phyloP scores from a whole-genome alignment of 2,888 invertebrate species.

The Imbricaverruca yamaguchii region DNA sequence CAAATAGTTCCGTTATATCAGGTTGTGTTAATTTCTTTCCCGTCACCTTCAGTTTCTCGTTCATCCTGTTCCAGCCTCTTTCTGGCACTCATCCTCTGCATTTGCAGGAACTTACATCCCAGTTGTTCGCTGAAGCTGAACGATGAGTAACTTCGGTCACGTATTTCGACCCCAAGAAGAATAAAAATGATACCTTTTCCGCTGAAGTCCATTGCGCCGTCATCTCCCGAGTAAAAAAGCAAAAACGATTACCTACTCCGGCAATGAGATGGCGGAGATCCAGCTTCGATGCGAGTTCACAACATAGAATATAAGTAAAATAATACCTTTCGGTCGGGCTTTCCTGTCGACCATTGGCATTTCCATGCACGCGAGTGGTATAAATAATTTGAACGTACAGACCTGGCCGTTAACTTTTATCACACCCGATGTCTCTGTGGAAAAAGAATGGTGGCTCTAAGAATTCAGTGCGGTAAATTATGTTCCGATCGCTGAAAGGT shows the following conservation, averaged over 20 bases:
- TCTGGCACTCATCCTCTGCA: too few species aligned
- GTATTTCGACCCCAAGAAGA: background rate
- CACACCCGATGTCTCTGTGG: constrained; percentile 12
- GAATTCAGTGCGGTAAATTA: background rate
- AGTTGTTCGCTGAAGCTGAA: too few species aligned
- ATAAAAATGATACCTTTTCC: constrained; percentile 7
- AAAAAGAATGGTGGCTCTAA: constrained; percentile 2
- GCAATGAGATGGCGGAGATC: background rate
- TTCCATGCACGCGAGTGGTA: background rate
- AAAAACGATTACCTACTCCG: background rate
- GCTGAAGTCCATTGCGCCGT: background rate
- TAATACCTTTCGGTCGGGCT: background rate
- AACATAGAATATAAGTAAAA: constrained; percentile 8
- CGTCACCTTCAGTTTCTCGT: too few species aligned
- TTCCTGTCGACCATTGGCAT: background rate
- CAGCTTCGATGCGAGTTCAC: background rate
- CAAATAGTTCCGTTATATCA: too few species aligned
- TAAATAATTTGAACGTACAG: constrained; percentile 4
- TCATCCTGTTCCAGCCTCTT: too few species aligned
- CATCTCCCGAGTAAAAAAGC: background rate
- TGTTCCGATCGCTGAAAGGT: too few species aligned
- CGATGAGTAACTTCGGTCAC: too few species aligned
- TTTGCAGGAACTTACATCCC: too few species aligned
- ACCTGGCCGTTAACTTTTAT: constrained; percentile 10
- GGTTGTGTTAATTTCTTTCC: too few species aligned